phyloP scores from a whole-genome alignment of 2,113 vertebrate genomes.

The Porphyrio hochstetteri region DNA sequence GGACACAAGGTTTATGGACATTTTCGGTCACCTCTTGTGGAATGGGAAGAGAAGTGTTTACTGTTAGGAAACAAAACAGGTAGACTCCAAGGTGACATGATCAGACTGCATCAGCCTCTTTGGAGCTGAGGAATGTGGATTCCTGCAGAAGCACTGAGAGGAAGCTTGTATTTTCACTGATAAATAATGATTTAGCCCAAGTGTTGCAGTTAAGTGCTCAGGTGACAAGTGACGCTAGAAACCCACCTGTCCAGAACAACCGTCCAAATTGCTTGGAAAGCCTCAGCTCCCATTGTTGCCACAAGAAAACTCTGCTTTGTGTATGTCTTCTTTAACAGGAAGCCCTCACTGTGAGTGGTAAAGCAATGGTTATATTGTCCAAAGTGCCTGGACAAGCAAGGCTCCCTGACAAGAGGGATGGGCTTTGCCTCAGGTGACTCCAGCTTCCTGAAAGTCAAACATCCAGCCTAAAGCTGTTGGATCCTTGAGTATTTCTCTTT shows the following conservation, averaged over 20 bases:
- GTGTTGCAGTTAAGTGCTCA: neutral
- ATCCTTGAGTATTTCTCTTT: neutral
- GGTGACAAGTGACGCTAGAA: neutral
- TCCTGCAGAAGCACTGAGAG: neutral
- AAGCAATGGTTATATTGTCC: neutral
- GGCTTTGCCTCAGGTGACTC: neutral
- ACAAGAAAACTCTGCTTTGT: neutral
- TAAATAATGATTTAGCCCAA: neutral
- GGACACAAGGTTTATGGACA: neutral
- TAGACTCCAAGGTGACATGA: neutral
- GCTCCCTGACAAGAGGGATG: neutral
- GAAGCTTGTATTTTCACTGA: neutral
- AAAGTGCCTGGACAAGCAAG: accelerated
- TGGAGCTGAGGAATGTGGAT: neutral
- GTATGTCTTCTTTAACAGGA: neutral
- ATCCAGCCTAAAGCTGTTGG: neutral
- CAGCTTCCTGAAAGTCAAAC: neutral
- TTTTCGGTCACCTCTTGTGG: neutral
- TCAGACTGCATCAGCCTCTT: neutral
- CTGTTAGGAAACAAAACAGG: neutral
- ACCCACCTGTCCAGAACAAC: neutral
- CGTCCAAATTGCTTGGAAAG: neutral
- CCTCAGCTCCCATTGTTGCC: neutral
- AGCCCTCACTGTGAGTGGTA: neutral
- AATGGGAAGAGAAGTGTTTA: neutral